Conservation (phyloP, 2,797 vertebrate genomes). For the Phoeniculus purpureus region DNA sequence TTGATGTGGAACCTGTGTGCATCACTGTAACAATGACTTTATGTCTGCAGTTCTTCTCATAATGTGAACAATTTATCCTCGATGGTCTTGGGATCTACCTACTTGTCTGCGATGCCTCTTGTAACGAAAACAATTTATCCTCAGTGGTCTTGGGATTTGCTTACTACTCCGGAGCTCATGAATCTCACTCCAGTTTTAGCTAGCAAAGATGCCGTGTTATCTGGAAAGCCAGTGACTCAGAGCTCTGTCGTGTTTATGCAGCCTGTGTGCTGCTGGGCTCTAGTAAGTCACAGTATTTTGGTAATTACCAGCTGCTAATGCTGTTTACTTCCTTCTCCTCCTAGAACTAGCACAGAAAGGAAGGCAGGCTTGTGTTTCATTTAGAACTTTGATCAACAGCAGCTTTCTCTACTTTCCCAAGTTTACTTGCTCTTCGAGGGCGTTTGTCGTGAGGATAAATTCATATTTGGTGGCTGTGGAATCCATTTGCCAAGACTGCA, state of each 20-base stretch:
- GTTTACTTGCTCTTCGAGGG: not conserved
- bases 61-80: not conserved
- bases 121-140: not conserved
- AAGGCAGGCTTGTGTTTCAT: not conserved
- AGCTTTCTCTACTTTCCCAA: not conserved
- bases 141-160: not conserved
- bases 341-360: constrained; percentile 28
- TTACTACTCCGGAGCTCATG: not conserved
- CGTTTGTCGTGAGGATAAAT: not conserved
- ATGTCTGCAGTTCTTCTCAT: not conserved
- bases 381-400: not conserved
- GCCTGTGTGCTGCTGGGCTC: not conserved
- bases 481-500: not conserved
- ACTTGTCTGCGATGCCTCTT: not conserved
- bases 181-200: not conserved
- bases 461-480: accelerated
- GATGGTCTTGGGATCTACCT: not conserved
- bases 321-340: constrained; percentile 24
- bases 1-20: no score
- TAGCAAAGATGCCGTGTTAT: not conserved
- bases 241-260: not conserved
- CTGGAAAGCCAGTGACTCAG: not conserved
- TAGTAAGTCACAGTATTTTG: constrained; percentile 36
- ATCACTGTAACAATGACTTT: not conserved
- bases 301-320: constrained; percentile 16